Evolutionary conservation across 2,797 vertebrate genomes (phyloP).

Genomic region (Cossypha niveicapilla): DNA sequence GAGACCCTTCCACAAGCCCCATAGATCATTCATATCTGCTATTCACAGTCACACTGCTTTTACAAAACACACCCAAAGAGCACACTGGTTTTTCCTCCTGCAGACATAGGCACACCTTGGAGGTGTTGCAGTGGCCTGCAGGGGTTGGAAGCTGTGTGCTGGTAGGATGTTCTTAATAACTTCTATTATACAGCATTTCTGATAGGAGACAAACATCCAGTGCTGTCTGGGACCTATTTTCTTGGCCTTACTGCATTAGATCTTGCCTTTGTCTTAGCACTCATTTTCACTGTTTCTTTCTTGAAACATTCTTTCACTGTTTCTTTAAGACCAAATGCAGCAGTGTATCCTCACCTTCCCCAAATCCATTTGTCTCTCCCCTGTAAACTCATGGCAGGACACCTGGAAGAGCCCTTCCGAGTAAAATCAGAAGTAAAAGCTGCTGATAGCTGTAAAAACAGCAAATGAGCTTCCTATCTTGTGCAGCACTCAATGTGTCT

Average conservation of each 20-base stretch:
- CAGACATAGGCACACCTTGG: too few relatives aligned
- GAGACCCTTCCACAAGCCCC: background rate
- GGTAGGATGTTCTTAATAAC: background rate
- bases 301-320: background rate
- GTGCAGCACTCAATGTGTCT: background rate
- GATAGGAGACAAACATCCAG: background rate
- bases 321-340: background rate
- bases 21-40: background rate
- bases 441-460: background rate
- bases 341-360: background rate
- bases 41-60: background rate
- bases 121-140: background rate
- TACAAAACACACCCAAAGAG: background rate
- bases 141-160: background rate
- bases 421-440: background rate
- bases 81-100: background rate
- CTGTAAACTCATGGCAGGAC: background rate
- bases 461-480: background rate
- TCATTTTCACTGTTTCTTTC: background rate
- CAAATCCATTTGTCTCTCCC: background rate
- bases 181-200: background rate
- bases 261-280: background rate
- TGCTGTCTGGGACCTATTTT: background rate
- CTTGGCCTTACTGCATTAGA: background rate
- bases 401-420: background rate